Evolutionary conservation across 2,797 vertebrate species (phyloP).

Genomic region (Amniataba percoides): DNA sequence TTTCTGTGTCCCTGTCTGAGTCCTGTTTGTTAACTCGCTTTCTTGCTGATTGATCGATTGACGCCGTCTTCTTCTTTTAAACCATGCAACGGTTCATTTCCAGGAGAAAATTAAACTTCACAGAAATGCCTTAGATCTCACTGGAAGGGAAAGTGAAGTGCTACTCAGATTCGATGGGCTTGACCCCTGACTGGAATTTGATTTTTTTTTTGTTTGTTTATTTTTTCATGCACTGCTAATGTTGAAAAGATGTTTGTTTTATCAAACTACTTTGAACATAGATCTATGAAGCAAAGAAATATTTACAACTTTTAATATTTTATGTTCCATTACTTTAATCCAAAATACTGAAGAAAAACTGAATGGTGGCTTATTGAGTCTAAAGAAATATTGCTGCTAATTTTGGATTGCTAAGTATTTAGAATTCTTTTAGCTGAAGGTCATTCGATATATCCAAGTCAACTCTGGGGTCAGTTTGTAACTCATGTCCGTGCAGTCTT

Average conservation of each 20-base stretch:
- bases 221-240: slow-evolving; percentile 62
- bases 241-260: slow-evolving; percentile 36
- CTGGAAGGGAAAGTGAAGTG: slow-evolving; percentile 57
- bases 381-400: slow-evolving; percentile 78
- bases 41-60: slow-evolving; percentile 21
- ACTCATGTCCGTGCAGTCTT: slow-evolving; percentile 38
- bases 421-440: slow-evolving; percentile 52
- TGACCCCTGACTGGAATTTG: slow-evolving; percentile 60
- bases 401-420: slow-evolving; percentile 58
- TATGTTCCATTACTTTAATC: slow-evolving; percentile 38
- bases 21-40: slow-evolving; percentile 28
- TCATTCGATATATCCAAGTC: slow-evolving; percentile 40
- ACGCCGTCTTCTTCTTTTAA: slow-evolving; percentile 20
- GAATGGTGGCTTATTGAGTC: slow-evolving; percentile 51
- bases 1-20: background rate
- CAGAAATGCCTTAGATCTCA: slow-evolving; percentile 78
- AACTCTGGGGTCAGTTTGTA: slow-evolving; percentile 49
- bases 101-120: slow-evolving; percentile 60
- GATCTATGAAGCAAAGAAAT: slow-evolving; percentile 52
- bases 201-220: background rate
- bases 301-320: slow-evolving; percentile 31
- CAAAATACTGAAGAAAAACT: slow-evolving; percentile 50
- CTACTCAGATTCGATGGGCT: slow-evolving; percentile 47
- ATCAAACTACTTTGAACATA: slow-evolving; percentile 47
- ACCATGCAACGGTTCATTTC: slow-evolving; percentile 45